Conservation (phyloP, 2,113 vertebrate species). For the Psophia crepitans region DNA sequence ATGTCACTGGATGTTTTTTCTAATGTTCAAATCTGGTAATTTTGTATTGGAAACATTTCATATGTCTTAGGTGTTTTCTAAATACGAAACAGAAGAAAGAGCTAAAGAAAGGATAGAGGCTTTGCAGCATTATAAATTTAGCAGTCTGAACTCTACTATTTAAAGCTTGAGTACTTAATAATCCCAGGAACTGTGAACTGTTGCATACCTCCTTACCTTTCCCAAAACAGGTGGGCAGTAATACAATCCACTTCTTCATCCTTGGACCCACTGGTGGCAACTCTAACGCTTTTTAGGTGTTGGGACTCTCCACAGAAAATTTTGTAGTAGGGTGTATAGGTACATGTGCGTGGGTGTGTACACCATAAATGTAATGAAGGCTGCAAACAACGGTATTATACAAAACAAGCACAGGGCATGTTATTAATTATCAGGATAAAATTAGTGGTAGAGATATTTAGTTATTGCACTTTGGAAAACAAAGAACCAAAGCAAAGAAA, state of each 20-base stretch:
- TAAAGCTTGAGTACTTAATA: not conserved
- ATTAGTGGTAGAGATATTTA: not conserved
- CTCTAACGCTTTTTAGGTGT: not conserved
- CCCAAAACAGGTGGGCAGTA: not conserved
- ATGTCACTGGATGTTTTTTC: not conserved
- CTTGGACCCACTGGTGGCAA: not conserved
- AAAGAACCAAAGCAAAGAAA: not conserved
- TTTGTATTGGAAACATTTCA: not conserved
- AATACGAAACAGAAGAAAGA: not conserved
- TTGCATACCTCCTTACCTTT: not conserved
- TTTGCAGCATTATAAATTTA: not conserved
- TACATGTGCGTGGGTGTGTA: no score
- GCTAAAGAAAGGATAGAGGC: not conserved
- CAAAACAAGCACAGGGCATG: not conserved
- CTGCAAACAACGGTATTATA: not conserved
- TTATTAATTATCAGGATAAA: not conserved
- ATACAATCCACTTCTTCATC: not conserved
- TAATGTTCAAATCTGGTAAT: not conserved
- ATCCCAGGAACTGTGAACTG: not conserved
- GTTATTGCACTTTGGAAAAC: not conserved
- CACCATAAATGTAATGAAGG: no score
- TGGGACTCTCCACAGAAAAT: not conserved
- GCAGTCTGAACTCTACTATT: not conserved
- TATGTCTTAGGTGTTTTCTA: not conserved
- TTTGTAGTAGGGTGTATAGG: not conserved